Percentiles rank a stretch among this genome's conserved stretches.
Conservation (phyloP, 2,888 invertebrate genomes). For the Epistrophe eligans region DNA sequence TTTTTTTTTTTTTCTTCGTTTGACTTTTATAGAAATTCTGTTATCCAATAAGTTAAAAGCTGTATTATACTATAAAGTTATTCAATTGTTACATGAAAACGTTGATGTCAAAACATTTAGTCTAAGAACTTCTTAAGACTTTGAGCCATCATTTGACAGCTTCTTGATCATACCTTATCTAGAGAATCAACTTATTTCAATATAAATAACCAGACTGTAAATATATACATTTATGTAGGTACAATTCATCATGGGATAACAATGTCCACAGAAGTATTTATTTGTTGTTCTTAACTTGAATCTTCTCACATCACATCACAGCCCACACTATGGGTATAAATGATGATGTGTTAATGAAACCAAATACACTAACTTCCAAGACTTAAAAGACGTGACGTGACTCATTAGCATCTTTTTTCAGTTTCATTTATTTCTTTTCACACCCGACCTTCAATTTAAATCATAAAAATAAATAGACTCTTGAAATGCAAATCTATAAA, state of each 20-base stretch:
- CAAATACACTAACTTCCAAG: background rate
- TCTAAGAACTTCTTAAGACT: too few relatives aligned
- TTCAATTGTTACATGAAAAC: too few relatives aligned
- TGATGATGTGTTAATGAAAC: constrained; percentile 11
- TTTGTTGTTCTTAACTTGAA: background rate
- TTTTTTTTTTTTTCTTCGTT: too few relatives aligned
- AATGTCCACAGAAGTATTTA: background rate
- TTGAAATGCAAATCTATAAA: constrained; percentile 19
- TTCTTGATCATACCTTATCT: too few relatives aligned
- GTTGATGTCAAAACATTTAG: too few relatives aligned
- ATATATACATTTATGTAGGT: too few relatives aligned
- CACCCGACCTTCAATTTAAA: constrained; percentile 37
- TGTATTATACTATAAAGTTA: too few relatives aligned
- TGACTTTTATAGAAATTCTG: too few relatives aligned
- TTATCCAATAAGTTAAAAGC: too few relatives aligned
- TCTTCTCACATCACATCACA: background rate
- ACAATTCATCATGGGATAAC: background rate
- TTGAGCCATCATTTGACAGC: too few relatives aligned
- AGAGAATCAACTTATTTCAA: too few relatives aligned
- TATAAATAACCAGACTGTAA: too few relatives aligned
- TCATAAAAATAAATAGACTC: constrained; percentile 40
- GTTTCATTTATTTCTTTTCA: constrained; percentile 33
- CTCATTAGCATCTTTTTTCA: constrained; percentile 54
- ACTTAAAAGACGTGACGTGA: constrained; percentile 30
- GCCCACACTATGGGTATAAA: background rate